Percentiles rank a stretch among this genome's conserved stretches.
Evolutionary conservation across 2,888 invertebrate genomes (phyloP).

Genomic region (Microctonus brassicae): DNA sequence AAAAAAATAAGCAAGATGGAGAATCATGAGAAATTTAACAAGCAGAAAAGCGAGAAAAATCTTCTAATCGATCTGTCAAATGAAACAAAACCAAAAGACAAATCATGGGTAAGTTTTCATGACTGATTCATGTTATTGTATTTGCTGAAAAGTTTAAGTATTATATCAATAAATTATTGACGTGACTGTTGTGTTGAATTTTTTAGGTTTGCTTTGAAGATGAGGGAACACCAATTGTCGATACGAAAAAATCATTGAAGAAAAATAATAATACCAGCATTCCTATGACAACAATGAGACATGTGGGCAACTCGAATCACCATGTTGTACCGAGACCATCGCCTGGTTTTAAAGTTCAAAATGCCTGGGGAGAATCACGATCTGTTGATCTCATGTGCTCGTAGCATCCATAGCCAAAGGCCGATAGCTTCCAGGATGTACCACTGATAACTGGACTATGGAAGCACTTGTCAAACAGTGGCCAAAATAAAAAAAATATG

Average conservation of each 20-base stretch:
- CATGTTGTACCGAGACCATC: slow-evolving; percentile 60
- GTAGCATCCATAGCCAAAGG: slow-evolving; percentile 63
- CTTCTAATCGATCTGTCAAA: slow-evolving; percentile 64
- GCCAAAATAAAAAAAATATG: slow-evolving; percentile 49
- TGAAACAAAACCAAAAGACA: slow-evolving; percentile 57
- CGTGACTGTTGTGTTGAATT: not conserved
- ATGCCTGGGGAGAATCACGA: slow-evolving; percentile 63
- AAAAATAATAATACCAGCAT: slow-evolving; percentile 49
- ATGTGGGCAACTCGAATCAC: slow-evolving; percentile 49
- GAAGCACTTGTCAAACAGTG: slow-evolving; percentile 59
- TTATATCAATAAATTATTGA: not conserved
- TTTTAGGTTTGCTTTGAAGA: slow-evolving; percentile 64
- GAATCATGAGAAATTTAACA: slow-evolving; percentile 38
- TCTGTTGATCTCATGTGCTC: slow-evolving; percentile 62
- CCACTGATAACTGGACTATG: slow-evolving; percentile 64
- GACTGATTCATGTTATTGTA: not conserved
- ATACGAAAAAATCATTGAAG: slow-evolving; percentile 48
- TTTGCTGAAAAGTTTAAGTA: not conserved
- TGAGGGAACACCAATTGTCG: slow-evolving; percentile 38
- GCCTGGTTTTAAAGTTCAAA: slow-evolving; percentile 58
- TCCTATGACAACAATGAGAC: slow-evolving; percentile 60
- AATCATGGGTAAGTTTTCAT: slow-evolving; percentile 61
- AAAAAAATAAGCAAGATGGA: slow-evolving; percentile 43
- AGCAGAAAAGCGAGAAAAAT: slow-evolving; percentile 57
- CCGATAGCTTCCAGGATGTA: slow-evolving; percentile 63